A percentile compares a stretch with the other conserved stretches of the same genome.
These are phyloP conservation scores for Prenolepis imparis DNA, from an alignment of 2,888 invertebrate genomes.

Conservation along the genomic window DNA sequence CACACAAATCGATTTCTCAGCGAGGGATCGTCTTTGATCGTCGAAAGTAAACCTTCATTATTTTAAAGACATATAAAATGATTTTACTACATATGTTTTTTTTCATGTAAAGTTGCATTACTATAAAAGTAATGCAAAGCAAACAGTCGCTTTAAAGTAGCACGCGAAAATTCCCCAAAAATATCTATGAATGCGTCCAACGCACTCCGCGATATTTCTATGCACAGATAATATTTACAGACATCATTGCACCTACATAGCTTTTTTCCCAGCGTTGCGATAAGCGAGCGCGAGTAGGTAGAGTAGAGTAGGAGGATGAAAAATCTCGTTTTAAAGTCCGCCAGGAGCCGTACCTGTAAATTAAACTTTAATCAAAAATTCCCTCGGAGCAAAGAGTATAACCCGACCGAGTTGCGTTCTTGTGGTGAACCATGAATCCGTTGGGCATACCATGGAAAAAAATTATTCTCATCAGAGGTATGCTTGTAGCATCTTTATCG, in stretches of 20 bases:
- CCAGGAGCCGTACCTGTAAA: conserved; percentile 67
- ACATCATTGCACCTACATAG: conserved; percentile 37
- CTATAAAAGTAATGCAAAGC: neutral
- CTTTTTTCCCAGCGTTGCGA: conserved; percentile 47
- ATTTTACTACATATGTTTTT: neutral
- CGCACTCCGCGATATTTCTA: conserved; percentile 28
- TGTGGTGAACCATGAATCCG: conserved; percentile 63
- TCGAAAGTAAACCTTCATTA: neutral
- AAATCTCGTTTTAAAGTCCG: conserved; percentile 73
- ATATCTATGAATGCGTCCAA: conserved; percentile 9
- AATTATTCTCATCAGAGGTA: neutral
- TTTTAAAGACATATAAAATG: conserved; percentile 2
- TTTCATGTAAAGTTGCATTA: neutral
- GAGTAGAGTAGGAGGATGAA: conserved; percentile 57
- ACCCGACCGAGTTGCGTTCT: conserved; percentile 55
- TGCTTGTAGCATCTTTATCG: conserved; percentile 9
- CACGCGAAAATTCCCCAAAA: conserved; percentile 16
- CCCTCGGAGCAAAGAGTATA: conserved; percentile 58
- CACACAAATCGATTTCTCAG: neutral
- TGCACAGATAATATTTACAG: conserved; percentile 59
- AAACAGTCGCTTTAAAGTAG: neutral
- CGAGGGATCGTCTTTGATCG: neutral
- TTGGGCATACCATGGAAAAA: conserved; percentile 41
- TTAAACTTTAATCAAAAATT: conserved; percentile 76
- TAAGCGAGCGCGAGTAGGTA: conserved; percentile 27